Percentiles rank a stretch among this genome's conserved stretches.
phyloP scores from a whole-genome alignment of 2,888 invertebrate species.

The Drosophila nr. perissopoda region DNA sequence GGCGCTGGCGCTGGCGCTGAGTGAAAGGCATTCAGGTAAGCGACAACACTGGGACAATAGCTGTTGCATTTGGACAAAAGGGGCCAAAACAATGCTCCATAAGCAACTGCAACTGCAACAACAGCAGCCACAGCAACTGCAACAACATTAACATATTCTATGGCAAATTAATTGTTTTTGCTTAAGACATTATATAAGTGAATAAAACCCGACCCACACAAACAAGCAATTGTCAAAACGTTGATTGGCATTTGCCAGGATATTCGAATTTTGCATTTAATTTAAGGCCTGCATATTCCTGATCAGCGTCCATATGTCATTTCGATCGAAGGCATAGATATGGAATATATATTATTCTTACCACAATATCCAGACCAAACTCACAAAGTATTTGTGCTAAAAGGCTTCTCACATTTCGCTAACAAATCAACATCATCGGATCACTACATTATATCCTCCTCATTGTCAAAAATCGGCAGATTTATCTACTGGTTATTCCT shows the following conservation, averaged over 20 bases:
- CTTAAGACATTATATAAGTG: conserved; percentile 1
- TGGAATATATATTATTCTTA: not conserved
- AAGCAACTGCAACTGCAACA: conserved; percentile 8
- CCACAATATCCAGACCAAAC: not conserved
- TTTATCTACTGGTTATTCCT: not conserved
- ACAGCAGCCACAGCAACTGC: not conserved
- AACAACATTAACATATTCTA: conserved; percentile 5
- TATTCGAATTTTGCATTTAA: not conserved
- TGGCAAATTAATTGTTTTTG: conserved; percentile 13
- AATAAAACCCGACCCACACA: not conserved
- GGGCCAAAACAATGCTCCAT: conserved; percentile 48
- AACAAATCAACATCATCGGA: not conserved
- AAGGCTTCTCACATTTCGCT: too few relatives aligned
- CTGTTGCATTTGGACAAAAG: conserved; percentile 57
- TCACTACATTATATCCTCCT: not conserved
- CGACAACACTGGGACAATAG: conserved; percentile 57
- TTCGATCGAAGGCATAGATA: not conserved
- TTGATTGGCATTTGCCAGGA: not conserved
- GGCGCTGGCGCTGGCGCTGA: conserved; percentile 6
- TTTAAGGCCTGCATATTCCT: not conserved
- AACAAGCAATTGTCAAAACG: not conserved
- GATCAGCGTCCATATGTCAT: not conserved
- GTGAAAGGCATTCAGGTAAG: conserved; percentile 54
- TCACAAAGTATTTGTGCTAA: not conserved
- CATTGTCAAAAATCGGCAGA: not conserved